Evolutionary conservation across 1,140 invertebrate genomes (phyloP).

Genomic region (Dreissena rostriformis): DNA sequence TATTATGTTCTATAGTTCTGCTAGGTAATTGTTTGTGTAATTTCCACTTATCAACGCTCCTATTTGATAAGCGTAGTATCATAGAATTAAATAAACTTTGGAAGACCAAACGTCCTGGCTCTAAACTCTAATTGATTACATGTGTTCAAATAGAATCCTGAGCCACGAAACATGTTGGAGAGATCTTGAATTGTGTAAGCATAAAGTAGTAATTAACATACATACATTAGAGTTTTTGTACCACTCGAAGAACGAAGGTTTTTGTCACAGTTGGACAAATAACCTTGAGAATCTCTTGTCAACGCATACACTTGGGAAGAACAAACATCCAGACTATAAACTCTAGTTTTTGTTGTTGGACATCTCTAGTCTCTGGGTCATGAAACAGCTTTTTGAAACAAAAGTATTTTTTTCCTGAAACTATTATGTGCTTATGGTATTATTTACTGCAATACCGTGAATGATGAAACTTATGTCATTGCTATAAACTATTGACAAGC

Average conservation of each 20-base stretch:
- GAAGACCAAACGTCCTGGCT: constrained; percentile 23
- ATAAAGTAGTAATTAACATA: no score
- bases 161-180: constrained; percentile 15
- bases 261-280: neutral
- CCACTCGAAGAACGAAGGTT: no score
- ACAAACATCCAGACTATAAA: constrained; percentile 27
- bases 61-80: constrained; percentile 7
- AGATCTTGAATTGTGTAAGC: no score
- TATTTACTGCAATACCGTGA: no score
- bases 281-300: constrained; percentile 13
- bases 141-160: constrained; percentile 17
- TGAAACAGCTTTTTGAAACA: neutral
- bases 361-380: constrained; percentile 17
- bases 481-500: no score
- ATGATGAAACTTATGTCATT: no score
- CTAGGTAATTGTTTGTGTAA: no score
- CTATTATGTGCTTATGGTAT: no score
- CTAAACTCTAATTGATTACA: constrained; percentile 20
- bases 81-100: constrained; percentile 4
- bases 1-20: no score
- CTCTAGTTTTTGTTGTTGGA: constrained; percentile 2
- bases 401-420: no score
- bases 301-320: constrained; percentile 1
- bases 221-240: no score
- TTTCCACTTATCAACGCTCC: constrained; percentile 13